Percentiles rank a stretch among this genome's conserved stretches.
Evolutionary conservation across 2,797 vertebrate genomes (phyloP).

Genomic region (Carapus acus): DNA sequence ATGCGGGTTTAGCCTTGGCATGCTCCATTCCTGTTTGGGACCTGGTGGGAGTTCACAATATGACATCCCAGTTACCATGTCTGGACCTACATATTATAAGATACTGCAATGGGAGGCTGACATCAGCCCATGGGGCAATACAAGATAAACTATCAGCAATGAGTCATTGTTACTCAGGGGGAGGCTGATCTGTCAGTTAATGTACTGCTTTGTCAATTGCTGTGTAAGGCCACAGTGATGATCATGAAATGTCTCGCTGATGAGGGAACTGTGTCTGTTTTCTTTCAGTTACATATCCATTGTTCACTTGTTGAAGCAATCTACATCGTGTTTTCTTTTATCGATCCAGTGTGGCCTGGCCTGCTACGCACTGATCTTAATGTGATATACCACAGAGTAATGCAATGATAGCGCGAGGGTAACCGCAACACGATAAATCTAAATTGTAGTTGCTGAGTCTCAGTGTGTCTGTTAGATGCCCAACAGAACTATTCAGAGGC

Average conservation of each 20-base stretch:
- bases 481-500: background rate
- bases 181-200: background rate
- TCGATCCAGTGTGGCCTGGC: constrained; percentile 17
- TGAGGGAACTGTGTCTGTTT: constrained; percentile 14
- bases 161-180: constrained; percentile 27
- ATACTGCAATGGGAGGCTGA: constrained; percentile 23
- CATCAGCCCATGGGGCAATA: constrained; percentile 17
- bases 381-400: constrained; percentile 19
- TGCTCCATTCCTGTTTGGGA: constrained; percentile 18
- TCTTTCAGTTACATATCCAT: constrained; percentile 10
- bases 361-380: constrained; percentile 11
- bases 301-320: background rate
- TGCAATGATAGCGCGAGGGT: background rate
- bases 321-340: constrained; percentile 30
- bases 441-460: constrained; percentile 1
- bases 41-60: constrained; percentile 18
- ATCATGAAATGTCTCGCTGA: constrained; percentile 16
- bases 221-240: constrained; percentile 4
- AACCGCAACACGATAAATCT: constrained; percentile 10
- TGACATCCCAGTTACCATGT: constrained; percentile 11
- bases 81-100: constrained; percentile 37
- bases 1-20: constrained; percentile 8
- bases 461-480: background rate
- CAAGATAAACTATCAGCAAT: constrained; percentile 16
- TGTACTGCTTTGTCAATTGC: constrained; percentile 9